Evolutionary conservation across 2,888 invertebrate genomes (phyloP).

Genomic region (Lasioglossum marginatum): DNA sequence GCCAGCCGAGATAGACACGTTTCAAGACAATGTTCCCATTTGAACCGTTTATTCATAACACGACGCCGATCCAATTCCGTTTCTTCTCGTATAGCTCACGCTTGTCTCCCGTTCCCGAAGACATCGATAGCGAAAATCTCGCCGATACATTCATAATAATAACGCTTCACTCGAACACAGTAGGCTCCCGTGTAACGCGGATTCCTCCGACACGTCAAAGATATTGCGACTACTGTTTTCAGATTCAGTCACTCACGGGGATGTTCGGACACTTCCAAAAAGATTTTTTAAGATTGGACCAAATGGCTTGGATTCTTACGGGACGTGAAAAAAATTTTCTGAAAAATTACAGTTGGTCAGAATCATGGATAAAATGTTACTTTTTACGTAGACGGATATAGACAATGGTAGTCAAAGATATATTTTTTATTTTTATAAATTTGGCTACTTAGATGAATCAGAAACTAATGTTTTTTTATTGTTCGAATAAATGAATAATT

Average conservation of each 20-base stretch:
- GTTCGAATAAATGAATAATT: too few species aligned
- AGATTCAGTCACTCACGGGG: too few species aligned
- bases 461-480: too few species aligned
- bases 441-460: neutral
- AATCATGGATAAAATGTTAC: too few species aligned
- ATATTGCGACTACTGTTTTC: neutral
- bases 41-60: neutral
- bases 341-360: too few species aligned
- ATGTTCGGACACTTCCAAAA: too few species aligned
- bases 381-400: too few species aligned
- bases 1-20: neutral
- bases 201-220: neutral
- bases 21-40: neutral
- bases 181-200: neutral
- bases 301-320: neutral
- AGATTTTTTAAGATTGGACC: neutral
- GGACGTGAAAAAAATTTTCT: neutral
- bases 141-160: neutral
- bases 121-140: neutral
- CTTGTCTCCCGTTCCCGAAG: neutral
- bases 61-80: slow-evolving; percentile 1
- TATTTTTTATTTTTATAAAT: neutral
- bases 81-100: neutral
- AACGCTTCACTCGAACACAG: neutral
- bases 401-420: too few species aligned